Percentiles rank a stretch among this genome's conserved stretches.
These are phyloP conservation scores for Tenthredo amoena DNA, from an alignment of 2,888 invertebrate genomes.

Conservation along the genomic window DNA sequence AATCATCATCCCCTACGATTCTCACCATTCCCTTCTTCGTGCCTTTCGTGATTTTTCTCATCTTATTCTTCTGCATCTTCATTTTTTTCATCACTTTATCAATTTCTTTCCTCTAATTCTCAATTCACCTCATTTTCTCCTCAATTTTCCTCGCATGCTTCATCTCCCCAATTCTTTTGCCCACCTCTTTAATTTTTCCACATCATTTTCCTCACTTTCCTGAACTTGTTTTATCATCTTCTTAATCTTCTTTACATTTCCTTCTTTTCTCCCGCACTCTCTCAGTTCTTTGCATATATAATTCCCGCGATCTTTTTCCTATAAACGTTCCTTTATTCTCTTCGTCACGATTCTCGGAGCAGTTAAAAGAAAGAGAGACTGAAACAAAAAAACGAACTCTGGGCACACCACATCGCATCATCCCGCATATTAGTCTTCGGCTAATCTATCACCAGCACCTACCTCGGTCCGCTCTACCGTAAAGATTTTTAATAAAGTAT, in stretches of 20 bases:
- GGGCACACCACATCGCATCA: background rate
- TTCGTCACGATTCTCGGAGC: background rate
- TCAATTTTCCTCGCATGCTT: background rate
- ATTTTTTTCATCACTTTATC: background rate
- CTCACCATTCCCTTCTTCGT: background rate
- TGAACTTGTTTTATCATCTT: background rate
- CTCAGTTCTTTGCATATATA: background rate
- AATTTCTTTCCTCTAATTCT: background rate
- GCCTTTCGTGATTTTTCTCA: background rate
- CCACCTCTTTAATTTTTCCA: background rate
- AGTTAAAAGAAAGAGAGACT: background rate
- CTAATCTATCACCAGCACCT: conserved; percentile 18
- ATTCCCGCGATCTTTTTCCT: background rate
- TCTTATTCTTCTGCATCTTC: background rate
- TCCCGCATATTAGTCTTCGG: background rate
- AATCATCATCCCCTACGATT: background rate
- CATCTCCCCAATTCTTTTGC: too few species aligned
- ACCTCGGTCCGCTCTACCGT: background rate
- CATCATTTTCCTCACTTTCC: background rate
- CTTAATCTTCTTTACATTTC: background rate
- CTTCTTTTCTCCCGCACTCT: too few species aligned
- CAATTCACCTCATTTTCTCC: background rate
- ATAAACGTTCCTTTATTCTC: background rate
- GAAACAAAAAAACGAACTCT: background rate
- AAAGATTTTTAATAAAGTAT: conserved; percentile 31